phyloP scores from a whole-genome alignment of 92 coral and sea anemone genomes.

The Hydrozoanthus gracilis region DNA sequence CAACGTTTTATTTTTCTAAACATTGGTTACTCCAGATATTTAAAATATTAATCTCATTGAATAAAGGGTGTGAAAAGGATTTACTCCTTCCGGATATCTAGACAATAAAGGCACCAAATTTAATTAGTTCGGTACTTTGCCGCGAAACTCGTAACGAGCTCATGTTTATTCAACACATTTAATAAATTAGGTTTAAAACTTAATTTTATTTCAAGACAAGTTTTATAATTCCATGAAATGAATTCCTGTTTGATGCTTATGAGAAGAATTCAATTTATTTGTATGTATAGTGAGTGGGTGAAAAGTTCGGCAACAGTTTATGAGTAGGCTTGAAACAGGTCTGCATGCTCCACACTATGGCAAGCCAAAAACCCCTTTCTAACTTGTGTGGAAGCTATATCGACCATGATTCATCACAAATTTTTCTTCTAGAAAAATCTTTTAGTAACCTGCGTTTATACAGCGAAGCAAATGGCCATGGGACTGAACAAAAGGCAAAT shows the following conservation, averaged over 20 bases:
- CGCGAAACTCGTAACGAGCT: too few species aligned
- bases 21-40: too few species aligned
- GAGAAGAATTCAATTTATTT: constrained; percentile 11
- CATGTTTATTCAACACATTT: not conserved
- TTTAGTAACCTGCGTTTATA: constrained; percentile 5
- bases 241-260: constrained; percentile 20
- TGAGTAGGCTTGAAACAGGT: too few species aligned
- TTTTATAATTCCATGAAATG: constrained; percentile 2
- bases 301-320: too few species aligned
- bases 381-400: not conserved
- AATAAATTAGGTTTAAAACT: too few species aligned
- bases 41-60: too few species aligned
- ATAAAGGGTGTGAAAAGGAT: too few species aligned
- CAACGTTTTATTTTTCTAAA: too few species aligned
- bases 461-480: not conserved
- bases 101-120: too few species aligned
- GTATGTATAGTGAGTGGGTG: not conserved
- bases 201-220: not conserved
- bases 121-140: too few species aligned
- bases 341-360: not conserved
- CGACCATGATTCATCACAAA: not conserved
- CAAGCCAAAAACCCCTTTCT: not conserved
- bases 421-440: constrained; percentile 4
- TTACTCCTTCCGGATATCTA: too few species aligned
- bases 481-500: not conserved